Evolutionary conservation across 2,113 vertebrate genomes (phyloP).

Genomic region (Phasianus colchicus): DNA sequence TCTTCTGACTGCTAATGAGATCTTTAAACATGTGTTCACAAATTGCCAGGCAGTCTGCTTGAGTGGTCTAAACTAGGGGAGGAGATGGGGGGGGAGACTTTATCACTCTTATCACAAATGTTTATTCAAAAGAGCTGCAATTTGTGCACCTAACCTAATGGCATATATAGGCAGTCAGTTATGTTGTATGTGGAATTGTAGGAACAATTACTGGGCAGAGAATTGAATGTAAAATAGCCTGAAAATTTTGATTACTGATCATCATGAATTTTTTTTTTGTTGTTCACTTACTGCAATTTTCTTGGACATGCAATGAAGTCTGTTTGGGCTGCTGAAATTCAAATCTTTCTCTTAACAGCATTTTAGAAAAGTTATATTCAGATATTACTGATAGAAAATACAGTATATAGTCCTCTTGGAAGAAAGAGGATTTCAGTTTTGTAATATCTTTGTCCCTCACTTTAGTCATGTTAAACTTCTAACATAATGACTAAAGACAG

Average conservation of each 20-base stretch:
- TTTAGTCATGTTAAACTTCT: not conserved
- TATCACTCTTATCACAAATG: not conserved
- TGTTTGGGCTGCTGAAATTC: not conserved
- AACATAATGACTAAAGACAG: not conserved
- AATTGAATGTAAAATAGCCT: not conserved
- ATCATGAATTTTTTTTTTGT: not conserved
- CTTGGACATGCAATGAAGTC: not conserved
- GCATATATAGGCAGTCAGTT: not conserved
- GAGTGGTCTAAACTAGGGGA: not conserved
- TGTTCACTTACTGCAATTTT: not conserved
- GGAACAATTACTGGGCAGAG: not conserved
- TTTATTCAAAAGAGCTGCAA: constrained; percentile 5
- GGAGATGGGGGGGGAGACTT: not conserved
- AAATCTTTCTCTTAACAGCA: not conserved
- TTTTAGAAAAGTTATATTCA: not conserved
- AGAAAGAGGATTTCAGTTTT: not conserved
- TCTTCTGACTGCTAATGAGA: constrained; percentile 63
- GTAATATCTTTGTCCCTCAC: not conserved
- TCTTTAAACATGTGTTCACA: constrained; percentile 41
- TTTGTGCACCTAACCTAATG: constrained; percentile 7
- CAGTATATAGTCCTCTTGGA: not conserved
- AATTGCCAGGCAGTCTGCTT: constrained; percentile 47
- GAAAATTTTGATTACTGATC: not conserved
- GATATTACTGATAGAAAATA: not conserved
- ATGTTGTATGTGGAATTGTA: not conserved